Percentiles rank a stretch among this genome's conserved stretches.
Evolutionary conservation across 2,113 vertebrate species (phyloP).

Genomic region (Epinephelus fuscoguttatus): DNA sequence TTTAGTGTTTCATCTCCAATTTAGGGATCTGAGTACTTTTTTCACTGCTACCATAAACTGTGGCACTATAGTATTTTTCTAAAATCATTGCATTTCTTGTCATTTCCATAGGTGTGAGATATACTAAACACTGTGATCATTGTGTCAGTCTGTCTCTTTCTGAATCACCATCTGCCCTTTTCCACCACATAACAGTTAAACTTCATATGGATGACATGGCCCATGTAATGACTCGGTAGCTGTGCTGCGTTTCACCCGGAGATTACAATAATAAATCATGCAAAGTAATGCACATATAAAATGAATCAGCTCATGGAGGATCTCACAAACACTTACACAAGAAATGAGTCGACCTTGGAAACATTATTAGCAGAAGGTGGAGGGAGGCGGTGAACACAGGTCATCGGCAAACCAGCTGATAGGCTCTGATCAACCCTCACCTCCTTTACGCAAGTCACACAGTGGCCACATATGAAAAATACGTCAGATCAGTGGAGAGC

Average conservation of each 20-base stretch:
- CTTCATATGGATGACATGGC: background rate
- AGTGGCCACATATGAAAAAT: slow-evolving; percentile 32
- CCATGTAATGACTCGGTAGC: slow-evolving; percentile 1
- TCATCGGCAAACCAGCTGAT: slow-evolving; percentile 10
- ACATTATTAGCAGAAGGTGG: slow-evolving; percentile 24
- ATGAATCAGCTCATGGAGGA: background rate
- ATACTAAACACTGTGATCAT: background rate
- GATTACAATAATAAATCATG: slow-evolving; percentile 37
- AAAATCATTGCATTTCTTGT: background rate
- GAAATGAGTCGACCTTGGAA: background rate
- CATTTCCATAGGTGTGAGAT: background rate
- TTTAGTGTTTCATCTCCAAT: too few relatives aligned
- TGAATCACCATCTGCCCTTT: background rate
- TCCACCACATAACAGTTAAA: background rate
- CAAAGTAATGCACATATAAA: slow-evolving; percentile 42
- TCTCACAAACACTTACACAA: slow-evolving; percentile 11
- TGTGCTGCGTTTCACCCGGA: background rate
- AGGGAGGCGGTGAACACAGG: background rate
- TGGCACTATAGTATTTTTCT: background rate
- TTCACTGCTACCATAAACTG: background rate
- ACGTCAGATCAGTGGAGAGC: slow-evolving; percentile 30
- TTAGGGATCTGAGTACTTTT: background rate
- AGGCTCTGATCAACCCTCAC: slow-evolving; percentile 23
- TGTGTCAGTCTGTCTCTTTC: background rate
- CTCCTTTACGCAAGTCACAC: slow-evolving; percentile 16